Base-by-base conservation (phyloP, 2,797 vertebrate species). In the Apogon hyalosoma region DNA sequence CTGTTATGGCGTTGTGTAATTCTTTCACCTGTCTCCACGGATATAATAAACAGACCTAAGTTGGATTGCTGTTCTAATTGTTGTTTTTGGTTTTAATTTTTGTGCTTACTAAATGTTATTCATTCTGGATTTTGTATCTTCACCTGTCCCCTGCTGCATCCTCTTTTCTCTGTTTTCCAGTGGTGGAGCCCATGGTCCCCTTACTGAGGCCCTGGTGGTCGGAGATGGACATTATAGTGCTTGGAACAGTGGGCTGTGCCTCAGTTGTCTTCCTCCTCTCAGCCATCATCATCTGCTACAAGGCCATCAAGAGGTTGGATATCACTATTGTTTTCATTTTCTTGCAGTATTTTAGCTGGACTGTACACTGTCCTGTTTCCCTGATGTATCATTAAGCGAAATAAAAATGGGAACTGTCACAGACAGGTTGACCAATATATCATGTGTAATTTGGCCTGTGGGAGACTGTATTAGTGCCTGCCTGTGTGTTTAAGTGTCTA, bases 201-300 rank as follows among this genome's bases (percentile, higher is more conserved):
- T 73, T 80, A 73, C 48, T 91, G 78, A 90, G 88, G 72, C 95
- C 95, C 63, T 98, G 97, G 96, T 96, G 97, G 97, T 95, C 91
- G 59, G 95, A 96, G 87, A 93, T 97, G 66, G 95, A 97, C 86
- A 91, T 97, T 78, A 74, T 96, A 82, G 95, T 97, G 75, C 84
- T 96, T 53, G 92, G 95, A 33, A 96, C 96, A 1, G 95, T 96
- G 71, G 94, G 95, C 77, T 96, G 95, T 7, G 84, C 95, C 82
- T 95, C 95, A 41, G 85, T 95, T 43, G 91, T 97, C 82, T 95
- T 99, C 81, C 95, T 99, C 78, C 93, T 97, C 38, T 88, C 97
- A 87, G 95, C 96, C 79, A 92, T 96, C 91, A 96, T 98, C 92
- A 96, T 98, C 92, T 99, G 96, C 94, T 98, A 98, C 94, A 99